Evolutionary conservation across 2,888 invertebrate species (phyloP).

Genomic region (Cantharis flavilabris): DNA sequence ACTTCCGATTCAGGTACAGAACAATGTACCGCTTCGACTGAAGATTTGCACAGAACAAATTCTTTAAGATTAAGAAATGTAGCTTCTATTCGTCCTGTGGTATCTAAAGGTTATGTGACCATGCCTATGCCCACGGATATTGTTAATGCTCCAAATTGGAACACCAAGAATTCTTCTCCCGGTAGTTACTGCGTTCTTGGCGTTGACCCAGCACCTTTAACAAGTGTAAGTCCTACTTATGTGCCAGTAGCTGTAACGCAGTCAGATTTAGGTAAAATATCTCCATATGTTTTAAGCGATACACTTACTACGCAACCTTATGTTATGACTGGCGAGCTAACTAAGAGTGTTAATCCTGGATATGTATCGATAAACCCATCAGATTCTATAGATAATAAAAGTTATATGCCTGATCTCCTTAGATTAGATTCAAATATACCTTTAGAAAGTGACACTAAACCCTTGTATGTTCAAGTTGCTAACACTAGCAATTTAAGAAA

Average conservation of each 20-base stretch:
- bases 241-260: constrained; percentile 33
- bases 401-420: constrained; percentile 31
- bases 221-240: constrained; percentile 33
- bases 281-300: constrained; percentile 34
- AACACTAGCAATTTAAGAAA: constrained; percentile 27
- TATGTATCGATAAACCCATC: constrained; percentile 41
- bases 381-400: constrained; percentile 31
- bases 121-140: constrained; percentile 38
- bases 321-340: constrained; percentile 39
- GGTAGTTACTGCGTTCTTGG: constrained; percentile 47
- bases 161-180: constrained; percentile 19
- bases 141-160: constrained; percentile 3
- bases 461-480: constrained; percentile 37
- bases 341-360: constrained; percentile 42
- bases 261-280: constrained; percentile 20
- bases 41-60: constrained; percentile 39
- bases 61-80: constrained; percentile 44
- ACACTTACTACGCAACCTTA: constrained; percentile 28
- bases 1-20: constrained; percentile 58
- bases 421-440: constrained; percentile 23
- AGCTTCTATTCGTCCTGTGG: constrained; percentile 31
- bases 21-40: constrained; percentile 43
- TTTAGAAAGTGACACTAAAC: constrained; percentile 27
- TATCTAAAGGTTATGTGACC: constrained; percentile 39
- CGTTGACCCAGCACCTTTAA: constrained; percentile 35